Base-by-base conservation (phyloP, 2,888 invertebrate genomes). In the Lasioglossum morio region DNA sequence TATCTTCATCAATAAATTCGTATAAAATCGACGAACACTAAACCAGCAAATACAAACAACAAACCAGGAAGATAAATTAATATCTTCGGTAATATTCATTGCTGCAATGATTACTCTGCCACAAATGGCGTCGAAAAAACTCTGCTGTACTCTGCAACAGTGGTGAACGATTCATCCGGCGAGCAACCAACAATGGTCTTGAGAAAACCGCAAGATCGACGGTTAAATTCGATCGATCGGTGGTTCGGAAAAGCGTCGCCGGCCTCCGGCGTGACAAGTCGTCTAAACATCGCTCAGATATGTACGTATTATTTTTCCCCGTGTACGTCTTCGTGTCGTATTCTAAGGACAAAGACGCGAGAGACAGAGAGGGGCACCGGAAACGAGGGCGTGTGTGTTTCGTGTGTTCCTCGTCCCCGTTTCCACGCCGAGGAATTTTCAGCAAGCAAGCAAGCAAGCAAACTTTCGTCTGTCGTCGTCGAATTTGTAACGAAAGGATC, bases 271-370 rank as follows among this genome's bases (percentile, higher is more conserved):
- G 72, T 76, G 85, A 85, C 84, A 86, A 80, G 79, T 90, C 87
- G 87, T 90, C 91, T 91, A 88, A 89, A 87, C 85, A 90, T 90
- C 88, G 81, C 85, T 85, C 63, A 40, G 63, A 63, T 63, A 63
- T 63, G 30, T 74, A 66, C 19, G 66, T 81, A 82, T 70, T 82
- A 88, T 88, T 88, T 89, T 88, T 91, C 92, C 92, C 92, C 90
- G 90, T 89, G 89, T 92, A 92, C 93, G 93, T 93, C 93, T 93
- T 93, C 93, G 93, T 91, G 92, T 93, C 92, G 92, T 91, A 74
- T 87, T 89, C 89, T 85, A 89, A 87, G 89, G 90, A 90, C 90
- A 89, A 90, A 90, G 90, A 90, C 90, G 90, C 90, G 90, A 90
- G 90, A 90, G 90, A 90, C 90, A 90, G 90, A 90, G 90, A 90